These are phyloP conservation scores for Parazoanthus swiftii DNA, from an alignment of 92 coral and sea anemone species.

Conservation along the genomic window DNA sequence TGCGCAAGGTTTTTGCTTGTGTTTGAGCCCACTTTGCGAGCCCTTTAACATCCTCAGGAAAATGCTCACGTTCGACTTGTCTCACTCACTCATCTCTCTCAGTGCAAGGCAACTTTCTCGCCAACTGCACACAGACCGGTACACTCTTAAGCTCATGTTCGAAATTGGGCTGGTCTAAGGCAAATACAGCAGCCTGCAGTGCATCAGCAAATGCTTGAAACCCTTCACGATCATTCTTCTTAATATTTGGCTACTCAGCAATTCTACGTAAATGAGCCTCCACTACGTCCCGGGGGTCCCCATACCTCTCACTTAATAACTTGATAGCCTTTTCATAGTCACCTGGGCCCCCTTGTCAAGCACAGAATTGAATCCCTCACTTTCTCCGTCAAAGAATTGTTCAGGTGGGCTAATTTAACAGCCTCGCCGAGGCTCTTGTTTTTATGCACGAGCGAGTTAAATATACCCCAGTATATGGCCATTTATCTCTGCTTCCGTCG, in stretches of 20 bases:
- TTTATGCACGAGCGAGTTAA: too few relatives aligned
- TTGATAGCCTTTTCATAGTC: slow-evolving; percentile 51
- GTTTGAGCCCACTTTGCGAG: slow-evolving; percentile 52
- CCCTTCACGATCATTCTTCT: slow-evolving; percentile 45
- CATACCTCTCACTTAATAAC: slow-evolving; percentile 52
- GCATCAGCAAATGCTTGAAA: slow-evolving; percentile 54
- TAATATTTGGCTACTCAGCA: slow-evolving; percentile 45
- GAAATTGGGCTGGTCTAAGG: slow-evolving; percentile 51
- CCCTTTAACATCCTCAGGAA: slow-evolving; percentile 42
- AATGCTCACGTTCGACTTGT: slow-evolving; percentile 41
- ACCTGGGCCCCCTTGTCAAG: slow-evolving; percentile 52
- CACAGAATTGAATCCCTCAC: slow-evolving; percentile 51
- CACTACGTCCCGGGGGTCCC: slow-evolving; percentile 60
- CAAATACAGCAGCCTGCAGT: slow-evolving; percentile 59
- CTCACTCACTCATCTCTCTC: slow-evolving; percentile 53
- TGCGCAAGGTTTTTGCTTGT: slow-evolving; percentile 36
- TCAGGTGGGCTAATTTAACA: slow-evolving; percentile 15
- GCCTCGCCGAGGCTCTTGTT: background rate
- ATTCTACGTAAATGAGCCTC: slow-evolving; percentile 55
- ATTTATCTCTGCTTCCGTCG: too few relatives aligned
- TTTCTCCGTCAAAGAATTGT: background rate
- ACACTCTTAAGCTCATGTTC: slow-evolving; percentile 43
- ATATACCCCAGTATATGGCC: too few relatives aligned
- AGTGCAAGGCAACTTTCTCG: slow-evolving; percentile 41
- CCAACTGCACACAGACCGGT: slow-evolving; percentile 44